Evolutionary conservation across 2,113 vertebrate genomes (phyloP), one percentile per base, ranked within the genome.

Genomic region (Myiozetetes cayanensis): DNA sequence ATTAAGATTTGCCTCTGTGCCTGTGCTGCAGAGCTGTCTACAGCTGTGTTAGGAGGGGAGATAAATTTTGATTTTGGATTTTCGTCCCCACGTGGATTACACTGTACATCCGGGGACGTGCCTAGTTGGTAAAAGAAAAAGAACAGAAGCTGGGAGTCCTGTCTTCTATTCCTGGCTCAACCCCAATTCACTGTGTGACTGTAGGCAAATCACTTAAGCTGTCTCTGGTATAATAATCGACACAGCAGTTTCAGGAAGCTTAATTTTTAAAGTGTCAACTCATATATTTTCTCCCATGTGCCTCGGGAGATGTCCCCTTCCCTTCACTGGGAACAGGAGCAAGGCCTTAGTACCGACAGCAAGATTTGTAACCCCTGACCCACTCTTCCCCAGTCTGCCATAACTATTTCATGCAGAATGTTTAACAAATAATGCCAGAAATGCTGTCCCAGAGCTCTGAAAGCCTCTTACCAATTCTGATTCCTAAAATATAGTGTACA

Each of bases 151-250:
- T 56, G 77, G 56, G 56, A 89, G 70, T 76, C 80, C 92, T 85
- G 15, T 93, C 90, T 85, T 89, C 88, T 93, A 31, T 89, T 95
- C 86, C 93, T 95, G 94, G 93, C 86, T 90, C 86, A 78, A 82
- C 70, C 93, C 94, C 90, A 90, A n/a, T 88, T 91, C 76, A 22
- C 77, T 92, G 83, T 2, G 2, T 92, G 93, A 94, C 93, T 95
- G 76, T 92, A 92, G 71, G 80, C 93, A 97, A 96, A 97, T 95
- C 94, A 86, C 83, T 96, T 96, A 95, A 96, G 93, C 94, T 96
- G 87, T 91, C 92, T 93, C 92, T 86, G 83, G 88, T 80, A 93
- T 96, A 96, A 92, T 96, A 95, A 96, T 93, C 20, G 20, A 96
- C 96, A 95, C 88, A 89, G 94, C 90, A 90, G 61, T 89, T 96